Conservation (phyloP, 2,888 invertebrate genomes). For the Ochlodes sylvanus region DNA sequence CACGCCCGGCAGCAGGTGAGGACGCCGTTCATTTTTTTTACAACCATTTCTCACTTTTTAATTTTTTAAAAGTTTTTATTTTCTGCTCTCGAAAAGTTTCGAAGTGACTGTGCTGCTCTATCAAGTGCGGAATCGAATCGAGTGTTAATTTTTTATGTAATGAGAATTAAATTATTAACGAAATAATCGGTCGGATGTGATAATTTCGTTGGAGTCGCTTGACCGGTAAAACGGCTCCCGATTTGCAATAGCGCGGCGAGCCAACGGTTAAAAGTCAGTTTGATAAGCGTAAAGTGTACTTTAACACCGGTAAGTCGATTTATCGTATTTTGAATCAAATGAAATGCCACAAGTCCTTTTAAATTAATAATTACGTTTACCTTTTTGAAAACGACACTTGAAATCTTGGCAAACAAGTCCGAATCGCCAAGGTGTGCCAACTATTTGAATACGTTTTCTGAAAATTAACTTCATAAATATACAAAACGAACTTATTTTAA, state of each 20-base stretch:
- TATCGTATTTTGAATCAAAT: slow-evolving; percentile 32
- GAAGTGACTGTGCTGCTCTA: slow-evolving; percentile 32
- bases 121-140: slow-evolving; percentile 20
- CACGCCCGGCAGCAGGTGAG: slow-evolving; percentile 80
- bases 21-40: slow-evolving; percentile 2
- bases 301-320: slow-evolving; percentile 45
- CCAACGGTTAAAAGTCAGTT: slow-evolving; percentile 44
- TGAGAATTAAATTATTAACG: slow-evolving; percentile 50
- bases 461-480: slow-evolving; percentile 36
- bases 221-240: slow-evolving; percentile 63
- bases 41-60: slow-evolving; percentile 20
- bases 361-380: slow-evolving; percentile 39
- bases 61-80: background rate
- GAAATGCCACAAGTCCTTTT: slow-evolving; percentile 15
- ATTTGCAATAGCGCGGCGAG: slow-evolving; percentile 50
- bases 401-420: slow-evolving; percentile 42
- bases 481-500: slow-evolving; percentile 11
- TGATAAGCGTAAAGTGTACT: slow-evolving; percentile 44
- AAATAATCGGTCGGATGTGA: slow-evolving; percentile 55
- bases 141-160: slow-evolving; percentile 38
- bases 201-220: slow-evolving; percentile 49
- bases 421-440: slow-evolving; percentile 37
- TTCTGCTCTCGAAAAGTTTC: slow-evolving; percentile 21
- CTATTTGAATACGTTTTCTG: slow-evolving; percentile 37
- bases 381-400: slow-evolving; percentile 34